Conservation (phyloP, 2,797 vertebrate species). For the Rhyacichthys aspro region DNA sequence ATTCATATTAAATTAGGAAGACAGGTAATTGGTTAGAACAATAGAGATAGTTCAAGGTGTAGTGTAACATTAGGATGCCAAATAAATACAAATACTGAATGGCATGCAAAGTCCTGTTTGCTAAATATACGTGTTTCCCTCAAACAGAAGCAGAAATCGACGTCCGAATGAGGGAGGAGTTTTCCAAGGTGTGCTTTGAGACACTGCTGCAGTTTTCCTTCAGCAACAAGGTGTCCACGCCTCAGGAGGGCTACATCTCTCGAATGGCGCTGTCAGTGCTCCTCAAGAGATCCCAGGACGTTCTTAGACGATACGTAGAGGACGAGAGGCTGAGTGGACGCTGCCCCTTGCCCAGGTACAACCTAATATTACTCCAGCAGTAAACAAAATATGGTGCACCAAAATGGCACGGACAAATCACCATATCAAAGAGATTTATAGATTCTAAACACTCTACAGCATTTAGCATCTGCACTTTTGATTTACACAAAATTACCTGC, state of each 20-base stretch:
- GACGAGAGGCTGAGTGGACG: slow-evolving; percentile 94
- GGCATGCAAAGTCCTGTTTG: not conserved
- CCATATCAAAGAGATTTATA: no score
- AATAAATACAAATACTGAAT: no score
- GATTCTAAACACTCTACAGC: no score
- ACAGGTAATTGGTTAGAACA: no score
- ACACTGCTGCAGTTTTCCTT: slow-evolving; percentile 98
- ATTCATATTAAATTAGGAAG: no score
- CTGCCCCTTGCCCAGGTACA: slow-evolving; percentile 96
- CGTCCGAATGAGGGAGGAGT: slow-evolving; percentile 96
- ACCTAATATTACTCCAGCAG: not conserved
- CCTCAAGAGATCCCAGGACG: slow-evolving; percentile 94
- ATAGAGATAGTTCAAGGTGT: no score
- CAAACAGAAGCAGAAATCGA: slow-evolving; percentile 96
- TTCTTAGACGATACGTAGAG: slow-evolving; percentile 92
- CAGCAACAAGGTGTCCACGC: slow-evolving; percentile 98
- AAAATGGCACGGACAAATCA: no score
- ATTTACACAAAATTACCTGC: no score
- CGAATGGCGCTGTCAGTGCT: slow-evolving; percentile 98
- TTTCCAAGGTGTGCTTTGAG: slow-evolving; percentile 99
- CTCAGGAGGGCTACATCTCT: slow-evolving; percentile 99
- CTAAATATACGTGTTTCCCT: slow-evolving; percentile 15
- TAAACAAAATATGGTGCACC: not conserved
- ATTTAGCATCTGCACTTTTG: no score
- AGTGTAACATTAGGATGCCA: no score